Evolutionary conservation across 2,888 invertebrate genomes (phyloP).

Genomic region (Apodemia mormo): DNA sequence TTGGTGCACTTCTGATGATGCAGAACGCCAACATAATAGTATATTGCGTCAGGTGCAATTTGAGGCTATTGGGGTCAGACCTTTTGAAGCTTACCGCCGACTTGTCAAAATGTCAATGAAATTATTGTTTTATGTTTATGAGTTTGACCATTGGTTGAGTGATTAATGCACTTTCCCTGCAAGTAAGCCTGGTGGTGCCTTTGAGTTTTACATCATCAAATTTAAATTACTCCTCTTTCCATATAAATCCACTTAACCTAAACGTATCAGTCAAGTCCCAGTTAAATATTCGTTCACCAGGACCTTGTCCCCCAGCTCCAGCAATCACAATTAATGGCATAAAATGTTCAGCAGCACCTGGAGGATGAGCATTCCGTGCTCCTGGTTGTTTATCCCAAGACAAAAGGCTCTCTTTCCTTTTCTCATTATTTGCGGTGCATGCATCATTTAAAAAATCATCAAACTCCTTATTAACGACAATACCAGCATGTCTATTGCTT

Average conservation of each 20-base stretch:
- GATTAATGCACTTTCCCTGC: too few relatives aligned
- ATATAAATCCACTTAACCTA: constrained; percentile 67
- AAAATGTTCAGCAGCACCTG: constrained; percentile 67
- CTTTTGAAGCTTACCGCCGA: constrained; percentile 9
- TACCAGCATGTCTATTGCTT: constrained; percentile 42
- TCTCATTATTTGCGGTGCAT: constrained; percentile 58
- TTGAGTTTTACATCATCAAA: neutral
- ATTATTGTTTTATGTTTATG: constrained; percentile 1
- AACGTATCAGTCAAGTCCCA: constrained; percentile 68
- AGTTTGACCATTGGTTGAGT: neutral
- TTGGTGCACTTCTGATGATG: neutral
- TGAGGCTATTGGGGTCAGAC: constrained; percentile 24
- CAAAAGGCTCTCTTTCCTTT: constrained; percentile 51
- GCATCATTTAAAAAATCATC: constrained; percentile 63
- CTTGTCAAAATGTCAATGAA: constrained; percentile 20
- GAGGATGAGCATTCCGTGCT: constrained; percentile 65
- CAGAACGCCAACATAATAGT: constrained; percentile 26
- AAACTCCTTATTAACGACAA: constrained; percentile 65
- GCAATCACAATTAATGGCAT: constrained; percentile 72
- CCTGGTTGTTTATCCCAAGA: constrained; percentile 62
- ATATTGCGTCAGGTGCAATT: constrained; percentile 44
- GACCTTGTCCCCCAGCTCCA: constrained; percentile 61
- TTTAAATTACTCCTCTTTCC: constrained; percentile 55
- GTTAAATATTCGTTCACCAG: constrained; percentile 65
- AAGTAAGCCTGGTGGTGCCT: too few relatives aligned